Evolutionary conservation across 2,113 vertebrate genomes (phyloP), one percentile per base, ranked within the genome.

Genomic region (Grantiella picta): DNA sequence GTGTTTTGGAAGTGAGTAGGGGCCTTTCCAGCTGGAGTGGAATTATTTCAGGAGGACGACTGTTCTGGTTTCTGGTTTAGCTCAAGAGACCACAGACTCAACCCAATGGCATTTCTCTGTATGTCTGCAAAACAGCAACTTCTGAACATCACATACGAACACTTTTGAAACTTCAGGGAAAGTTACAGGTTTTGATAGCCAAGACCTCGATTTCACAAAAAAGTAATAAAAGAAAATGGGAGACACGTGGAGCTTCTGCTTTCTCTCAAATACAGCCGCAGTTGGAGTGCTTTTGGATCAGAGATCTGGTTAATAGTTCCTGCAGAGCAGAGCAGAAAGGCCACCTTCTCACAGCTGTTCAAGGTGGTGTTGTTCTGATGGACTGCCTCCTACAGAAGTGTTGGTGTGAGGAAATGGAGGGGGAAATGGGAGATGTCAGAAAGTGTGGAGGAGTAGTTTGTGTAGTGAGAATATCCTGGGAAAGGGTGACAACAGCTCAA

Each of bases 21-120:
- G 10, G 38, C 47, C 9, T 66, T 70, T 77, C 47, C 82, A 95
- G 66, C 61, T 92, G 81, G 40, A 72, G 52, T 31, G 40, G 53
- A 92, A 91, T 75, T 71, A 29, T 91, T 95, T 91, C 70, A 80
- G 82, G 66, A 65, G 36, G 19, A 82, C 17, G 21, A 85, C 78
- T 63, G 22, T 38, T 85, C 57, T 64, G n/a, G 7, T 15, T 79
- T 82, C 88, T 91, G 65, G 59, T 54, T 82, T 68, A 56, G 47
- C 28, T 89, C 40, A 69, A 28, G 59, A 92, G 29, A 36, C 38
- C 63, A 59, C 50, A 86, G 35, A 24, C 59, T 81, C 54, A 70
- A 44, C 18, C 15, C 60, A 33, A 8, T 50, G 68, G 33, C 40
- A 59, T 88, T 86, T 93, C 45, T 88, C 59, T 80, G 38, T 20